A percentile compares a stretch with the other conserved stretches of the same genome.
These are phyloP conservation scores for Podarcis muralis DNA, from an alignment of 2,113 vertebrate genomes.

Conservation along the genomic window DNA sequence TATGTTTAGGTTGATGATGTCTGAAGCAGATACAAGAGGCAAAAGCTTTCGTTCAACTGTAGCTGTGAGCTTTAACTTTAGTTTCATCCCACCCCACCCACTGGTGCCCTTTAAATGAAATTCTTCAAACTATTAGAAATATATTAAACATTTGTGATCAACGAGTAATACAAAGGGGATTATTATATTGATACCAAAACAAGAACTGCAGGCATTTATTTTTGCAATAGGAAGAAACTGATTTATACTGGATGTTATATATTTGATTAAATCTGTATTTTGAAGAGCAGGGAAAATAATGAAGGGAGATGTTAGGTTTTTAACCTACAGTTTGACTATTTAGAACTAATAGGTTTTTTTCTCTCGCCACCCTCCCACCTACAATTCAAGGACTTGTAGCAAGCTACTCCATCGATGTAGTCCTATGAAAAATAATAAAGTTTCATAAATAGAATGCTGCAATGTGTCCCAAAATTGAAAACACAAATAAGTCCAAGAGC, in stretches of 20 bases:
- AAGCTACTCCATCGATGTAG: not conserved
- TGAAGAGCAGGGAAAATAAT: not conserved
- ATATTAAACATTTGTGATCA: not conserved
- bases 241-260: not conserved
- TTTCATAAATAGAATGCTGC: not conserved
- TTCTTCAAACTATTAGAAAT: not conserved
- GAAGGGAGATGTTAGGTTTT: not conserved
- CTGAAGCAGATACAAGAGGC: not conserved
- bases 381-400: not conserved
- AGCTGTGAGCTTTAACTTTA: not conserved
- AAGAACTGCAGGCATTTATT: not conserved
- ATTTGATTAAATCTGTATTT: not conserved
- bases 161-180: not conserved
- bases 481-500: not conserved
- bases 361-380: no score
- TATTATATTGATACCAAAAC: not conserved
- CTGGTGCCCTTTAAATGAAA: not conserved
- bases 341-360: not conserved
- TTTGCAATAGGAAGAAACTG: not conserved
- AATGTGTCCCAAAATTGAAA: not conserved
- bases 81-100: not conserved
- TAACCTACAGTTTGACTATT: not conserved
- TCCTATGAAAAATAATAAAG: not conserved
- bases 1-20: not conserved
- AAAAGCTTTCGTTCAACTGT: not conserved